These are phyloP conservation scores for Hyalella azteca DNA, from an alignment of 2,888 invertebrate genomes.

Conservation along the genomic window DNA sequence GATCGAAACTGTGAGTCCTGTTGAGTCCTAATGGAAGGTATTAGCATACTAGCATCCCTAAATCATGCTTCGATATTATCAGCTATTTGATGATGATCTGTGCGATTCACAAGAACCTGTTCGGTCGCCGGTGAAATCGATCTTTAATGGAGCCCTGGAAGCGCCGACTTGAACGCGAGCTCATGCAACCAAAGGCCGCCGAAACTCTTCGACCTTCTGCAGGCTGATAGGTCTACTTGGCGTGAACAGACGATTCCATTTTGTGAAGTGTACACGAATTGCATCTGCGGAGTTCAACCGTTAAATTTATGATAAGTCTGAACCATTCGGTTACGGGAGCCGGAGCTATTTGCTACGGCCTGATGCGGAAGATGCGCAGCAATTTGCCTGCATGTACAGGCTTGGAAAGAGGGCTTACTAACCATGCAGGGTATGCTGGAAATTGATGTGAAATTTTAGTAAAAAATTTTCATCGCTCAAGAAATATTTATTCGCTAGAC, in stretches of 20 bases:
- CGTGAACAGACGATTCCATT: conserved; percentile 23
- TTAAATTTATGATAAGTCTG: conserved; percentile 11
- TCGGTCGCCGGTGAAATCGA: conserved; percentile 17
- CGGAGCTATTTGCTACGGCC: neutral
- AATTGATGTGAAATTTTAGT: too few relatives aligned
- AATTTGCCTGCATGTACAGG: too few relatives aligned
- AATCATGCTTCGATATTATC: conserved; percentile 31
- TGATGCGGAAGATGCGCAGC: neutral
- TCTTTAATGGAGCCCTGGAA: conserved; percentile 30
- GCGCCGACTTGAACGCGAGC: too few relatives aligned
- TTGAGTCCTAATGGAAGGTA: conserved; percentile 30
- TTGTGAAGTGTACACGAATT: conserved; percentile 23
- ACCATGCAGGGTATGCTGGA: too few relatives aligned
- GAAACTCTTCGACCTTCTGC: neutral
- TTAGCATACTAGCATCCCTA: conserved; percentile 25
- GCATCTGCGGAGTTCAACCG: neutral
- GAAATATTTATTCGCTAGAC: too few relatives aligned
- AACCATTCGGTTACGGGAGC: conserved; percentile 18
- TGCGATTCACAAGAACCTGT: conserved; percentile 22
- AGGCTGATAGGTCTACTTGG: neutral
- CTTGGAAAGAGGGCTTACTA: too few relatives aligned
- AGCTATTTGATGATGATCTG: conserved; percentile 37
- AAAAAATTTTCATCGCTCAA: too few relatives aligned
- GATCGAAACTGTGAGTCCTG: conserved; percentile 28
- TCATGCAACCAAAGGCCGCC: neutral